These are phyloP conservation scores for Pseudococcus jackbeardsleyi DNA, from an alignment of 2,888 invertebrate genomes.

Conservation along the genomic window DNA sequence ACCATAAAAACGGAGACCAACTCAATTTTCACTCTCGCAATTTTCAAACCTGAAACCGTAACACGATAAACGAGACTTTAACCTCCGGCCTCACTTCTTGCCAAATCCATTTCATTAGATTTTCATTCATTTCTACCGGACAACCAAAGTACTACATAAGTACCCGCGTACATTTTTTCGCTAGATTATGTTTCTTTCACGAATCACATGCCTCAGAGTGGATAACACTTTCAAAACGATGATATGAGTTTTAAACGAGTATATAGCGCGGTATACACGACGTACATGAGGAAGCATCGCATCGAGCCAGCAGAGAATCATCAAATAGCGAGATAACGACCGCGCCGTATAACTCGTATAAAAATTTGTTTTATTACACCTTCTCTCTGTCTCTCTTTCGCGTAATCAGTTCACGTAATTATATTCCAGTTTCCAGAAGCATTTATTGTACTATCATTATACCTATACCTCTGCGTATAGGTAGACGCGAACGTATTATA, in stretches of 20 bases:
- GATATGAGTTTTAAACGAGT: constrained; percentile 15
- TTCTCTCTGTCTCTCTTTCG: constrained; percentile 25
- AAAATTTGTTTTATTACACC: constrained; percentile 56
- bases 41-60: no score
- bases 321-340: constrained; percentile 36
- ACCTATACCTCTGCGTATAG: neutral
- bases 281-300: neutral
- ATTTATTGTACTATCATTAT: constrained; percentile 57
- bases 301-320: neutral
- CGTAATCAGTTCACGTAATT: constrained; percentile 48
- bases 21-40: no score
- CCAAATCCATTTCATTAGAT: no score
- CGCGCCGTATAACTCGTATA: constrained; percentile 34
- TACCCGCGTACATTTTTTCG: neutral
- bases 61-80: no score
- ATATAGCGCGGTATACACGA: neutral
- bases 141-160: neutral
- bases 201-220: neutral
- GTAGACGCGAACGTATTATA: neutral
- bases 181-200: neutral
- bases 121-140: no score
- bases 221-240: constrained; percentile 8
- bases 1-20: no score
- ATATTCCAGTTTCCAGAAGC: constrained; percentile 54
- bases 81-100: no score